phyloP scores from a whole-genome alignment of 53 echinoderm and acorn worm genomes.

The Zoroaster sp. region DNA sequence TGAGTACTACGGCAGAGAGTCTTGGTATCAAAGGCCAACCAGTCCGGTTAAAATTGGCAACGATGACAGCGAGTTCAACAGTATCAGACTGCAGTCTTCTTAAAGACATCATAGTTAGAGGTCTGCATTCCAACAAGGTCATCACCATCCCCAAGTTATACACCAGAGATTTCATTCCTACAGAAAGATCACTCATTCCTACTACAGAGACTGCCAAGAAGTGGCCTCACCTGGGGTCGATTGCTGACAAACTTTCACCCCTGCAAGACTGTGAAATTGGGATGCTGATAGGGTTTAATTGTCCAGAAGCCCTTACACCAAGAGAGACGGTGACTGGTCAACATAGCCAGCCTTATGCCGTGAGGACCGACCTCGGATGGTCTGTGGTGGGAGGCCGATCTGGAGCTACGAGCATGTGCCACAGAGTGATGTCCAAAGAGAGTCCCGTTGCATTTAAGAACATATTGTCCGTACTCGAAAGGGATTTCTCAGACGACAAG shows the following conservation, averaged over 20 bases:
- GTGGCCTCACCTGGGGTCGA: too few species aligned
- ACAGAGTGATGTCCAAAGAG: conserved; percentile 14
- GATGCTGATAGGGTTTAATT: conserved; percentile 49
- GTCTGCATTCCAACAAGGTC: conserved; percentile 31
- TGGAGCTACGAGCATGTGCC: conserved; percentile 11
- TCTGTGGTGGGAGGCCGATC: conserved; percentile 20
- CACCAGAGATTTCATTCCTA: conserved; percentile 68
- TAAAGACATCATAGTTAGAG: not conserved
- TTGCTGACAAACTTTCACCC: too few species aligned
- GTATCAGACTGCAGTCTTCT: too few species aligned
- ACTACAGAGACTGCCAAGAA: conserved; percentile 40
- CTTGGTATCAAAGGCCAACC: too few species aligned
- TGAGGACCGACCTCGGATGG: conserved; percentile 69
- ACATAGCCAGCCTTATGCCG: conserved; percentile 32
- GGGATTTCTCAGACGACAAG: conserved; percentile 27
- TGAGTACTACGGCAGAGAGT: too few species aligned
- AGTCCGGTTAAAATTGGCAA: too few species aligned
- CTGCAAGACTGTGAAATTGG: conserved; percentile 64
- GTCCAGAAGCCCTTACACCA: conserved; percentile 38
- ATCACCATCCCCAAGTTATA: conserved; percentile 55
- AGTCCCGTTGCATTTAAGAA: conserved; percentile 2
- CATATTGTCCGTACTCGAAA: conserved; percentile 51
- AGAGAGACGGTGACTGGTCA: conserved; percentile 40
- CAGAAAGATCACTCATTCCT: conserved; percentile 41
- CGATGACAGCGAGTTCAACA: too few species aligned